Base-by-base conservation (phyloP, 2,113 vertebrate species). In the Pollimyrus isidori region DNA sequence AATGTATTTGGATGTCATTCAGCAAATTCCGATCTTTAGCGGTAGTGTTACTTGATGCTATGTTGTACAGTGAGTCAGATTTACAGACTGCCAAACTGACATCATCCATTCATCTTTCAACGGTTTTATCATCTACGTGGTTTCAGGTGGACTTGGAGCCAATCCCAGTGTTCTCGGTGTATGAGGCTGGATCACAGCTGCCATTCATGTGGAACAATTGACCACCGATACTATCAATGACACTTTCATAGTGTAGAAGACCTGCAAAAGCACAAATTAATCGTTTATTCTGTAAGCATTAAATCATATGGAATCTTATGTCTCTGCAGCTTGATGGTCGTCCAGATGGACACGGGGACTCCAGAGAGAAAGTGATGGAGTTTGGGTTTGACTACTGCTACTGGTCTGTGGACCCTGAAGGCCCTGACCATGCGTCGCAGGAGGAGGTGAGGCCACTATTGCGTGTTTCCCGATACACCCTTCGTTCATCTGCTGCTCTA, bases 331-430 rank as follows among this genome's bases (percentile, higher is more conserved):
- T 97, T 94, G 96, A 98, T 21, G 95, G 91, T 87, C 97, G 96
- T 52, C 53, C 93, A 53, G 95, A 97, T 65, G 91, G 91, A 17
- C 92, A 93, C 3, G 96, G 96, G 46, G 97, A 98, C 92, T 96
- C 96, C 0, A 96, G 97, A 91, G 98, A 98, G 92, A 97, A 96
- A 93, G 90, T 96, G 80, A 92, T 96, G 89, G 97, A 98, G 89
- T 99, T 98, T 91, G 96, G 96, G 87, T 99, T 99, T 94, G 98
- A 99, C 94, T 99, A 98, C 92, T 98, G 98, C 95, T 99, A 98
- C 94, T 99, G 98, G 97, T 99, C 98, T 10, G 96, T 97, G 91
- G 96, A 98, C 94, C 95, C 97, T 0, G 96, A 96, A 87, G 97
- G 97, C 90, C 94, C 97, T 11, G 96, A 96, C 86, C 97, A 97